Percentiles rank a stretch among this genome's conserved stretches.
Conservation (phyloP, 2,797 vertebrate species). For the Liasis olivaceus region DNA sequence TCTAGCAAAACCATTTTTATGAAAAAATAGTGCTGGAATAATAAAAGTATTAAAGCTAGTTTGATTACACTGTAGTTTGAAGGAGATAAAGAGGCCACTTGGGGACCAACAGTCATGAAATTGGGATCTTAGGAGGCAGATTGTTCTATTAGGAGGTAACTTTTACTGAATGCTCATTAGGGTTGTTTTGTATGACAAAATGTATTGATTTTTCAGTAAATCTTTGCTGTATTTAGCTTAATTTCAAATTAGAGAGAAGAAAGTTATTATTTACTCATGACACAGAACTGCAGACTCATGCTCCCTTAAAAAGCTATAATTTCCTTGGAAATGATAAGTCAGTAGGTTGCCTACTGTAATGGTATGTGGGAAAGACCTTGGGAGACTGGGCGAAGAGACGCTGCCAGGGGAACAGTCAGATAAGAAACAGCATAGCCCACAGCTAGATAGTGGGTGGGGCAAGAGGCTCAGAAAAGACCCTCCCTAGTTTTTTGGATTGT, state of each 20-base stretch:
- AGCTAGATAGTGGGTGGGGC: too few relatives aligned
- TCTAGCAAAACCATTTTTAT: not conserved
- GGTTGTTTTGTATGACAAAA: slow-evolving; percentile 7
- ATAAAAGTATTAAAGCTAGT: not conserved
- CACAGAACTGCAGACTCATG: slow-evolving; percentile 11
- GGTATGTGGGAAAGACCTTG: too few relatives aligned
- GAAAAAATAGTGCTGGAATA: slow-evolving; percentile 3
- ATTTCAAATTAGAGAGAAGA: slow-evolving; percentile 23
- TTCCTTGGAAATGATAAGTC: slow-evolving; percentile 26
- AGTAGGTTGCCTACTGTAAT: not conserved
- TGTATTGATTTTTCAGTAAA: slow-evolving; percentile 26
- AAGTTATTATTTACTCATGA: not conserved
- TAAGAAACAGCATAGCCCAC: too few relatives aligned
- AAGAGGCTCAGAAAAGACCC: too few relatives aligned
- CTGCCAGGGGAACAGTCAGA: too few relatives aligned
- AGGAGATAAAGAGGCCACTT: not conserved
- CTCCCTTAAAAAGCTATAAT: slow-evolving; percentile 26
- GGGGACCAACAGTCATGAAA: not conserved
- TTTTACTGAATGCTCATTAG: not conserved
- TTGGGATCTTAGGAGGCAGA: not conserved
- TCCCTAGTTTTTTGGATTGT: too few relatives aligned
- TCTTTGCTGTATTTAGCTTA: not conserved
- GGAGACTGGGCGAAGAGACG: too few relatives aligned
- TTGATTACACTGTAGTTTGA: slow-evolving; percentile 4
- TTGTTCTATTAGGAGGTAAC: slow-evolving; percentile 18